Base-by-base conservation (phyloP, 2,113 vertebrate genomes). In the Elanus axillaris region DNA sequence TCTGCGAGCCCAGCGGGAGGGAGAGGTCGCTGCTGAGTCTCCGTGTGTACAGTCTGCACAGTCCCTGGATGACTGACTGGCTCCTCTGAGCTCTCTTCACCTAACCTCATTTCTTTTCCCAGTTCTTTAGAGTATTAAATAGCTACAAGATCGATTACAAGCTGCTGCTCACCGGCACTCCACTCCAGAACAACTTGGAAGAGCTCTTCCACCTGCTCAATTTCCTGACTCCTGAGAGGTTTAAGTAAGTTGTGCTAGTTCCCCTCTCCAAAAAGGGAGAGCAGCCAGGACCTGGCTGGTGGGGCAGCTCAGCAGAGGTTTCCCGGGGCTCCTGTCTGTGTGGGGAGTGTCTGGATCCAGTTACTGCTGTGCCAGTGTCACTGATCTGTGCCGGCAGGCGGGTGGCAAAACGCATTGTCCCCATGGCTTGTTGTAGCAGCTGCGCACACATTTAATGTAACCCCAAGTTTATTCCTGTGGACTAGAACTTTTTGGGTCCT, bases 81-180 rank as follows among this genome's bases (percentile, higher is more conserved):
- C 78, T 76, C 31, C 63, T 73, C 26, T 7, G 58, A 76, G 42
- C 62, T 32, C 32, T 47, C 74, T n/a, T 71, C 75, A 55, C n/a
- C 56, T 88, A 48, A 50, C 36, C 43, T 82, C 22, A 5, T 45
- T 88, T 53, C 48, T 86, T 63, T 87, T 93, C 48, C 29, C 97
- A 99, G 99, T 99, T 99, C 98, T 99, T 99, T 42, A 99, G 99
- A 95, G 99, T 99, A 78, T 96, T 99, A 77, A 99, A 99, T 47
- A 99, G 99, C 97, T 99, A 99, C 97, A 99, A 99, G 98, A 99
- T 99, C 8, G 99, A 99, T 96, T 99, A 99, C 96, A 99, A 99
- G 98, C 98, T 99, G 98, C 98, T 99, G 90, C 98, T 99, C 93
- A 99, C 99, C 0, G 99, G 99, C 45, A 99, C 99, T 8, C 99